Percentiles rank a stretch among this genome's conserved stretches.
These are phyloP conservation scores for Hoplostethus atlanticus DNA, from an alignment of 2,797 vertebrate genomes.

Conservation along the genomic window DNA sequence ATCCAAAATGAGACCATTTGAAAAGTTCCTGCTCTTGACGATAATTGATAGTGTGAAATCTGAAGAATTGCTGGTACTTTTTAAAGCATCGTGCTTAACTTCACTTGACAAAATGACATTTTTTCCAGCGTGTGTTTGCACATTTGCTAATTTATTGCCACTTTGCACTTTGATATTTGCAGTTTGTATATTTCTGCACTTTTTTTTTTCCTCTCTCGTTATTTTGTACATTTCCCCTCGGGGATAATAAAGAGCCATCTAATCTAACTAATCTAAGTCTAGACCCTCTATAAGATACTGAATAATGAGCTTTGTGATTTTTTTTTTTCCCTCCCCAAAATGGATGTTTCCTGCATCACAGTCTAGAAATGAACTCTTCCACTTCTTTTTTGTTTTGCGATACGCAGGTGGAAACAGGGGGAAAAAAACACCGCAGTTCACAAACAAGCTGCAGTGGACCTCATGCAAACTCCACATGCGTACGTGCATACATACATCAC, in stretches of 20 bases:
- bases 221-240: no score
- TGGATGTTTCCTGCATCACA: slow-evolving; percentile 9
- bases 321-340: slow-evolving; percentile 13
- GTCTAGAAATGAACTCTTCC: no score
- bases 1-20: neutral
- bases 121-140: no score
- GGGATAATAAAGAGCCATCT: no score
- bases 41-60: slow-evolving; percentile 17
- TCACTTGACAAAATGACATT: slow-evolving; percentile 2
- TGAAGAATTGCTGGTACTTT: slow-evolving; percentile 6
- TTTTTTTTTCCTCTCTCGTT: no score
- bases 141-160: no score
- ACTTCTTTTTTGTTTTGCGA: no score
- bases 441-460: neutral
- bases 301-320: slow-evolving; percentile 23
- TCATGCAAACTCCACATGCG: slow-evolving; percentile 1
- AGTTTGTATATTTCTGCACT: no score
- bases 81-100: neutral
- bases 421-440: no score
- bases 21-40: no score
- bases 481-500: slow-evolving; percentile 27
- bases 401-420: no score
- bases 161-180: no score
- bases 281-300: slow-evolving; percentile 10
- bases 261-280: neutral